Evolutionary conservation across 2,113 vertebrate genomes (phyloP), one percentile per base, ranked within the genome.

Genomic region (Oenanthe melanoleuca): DNA sequence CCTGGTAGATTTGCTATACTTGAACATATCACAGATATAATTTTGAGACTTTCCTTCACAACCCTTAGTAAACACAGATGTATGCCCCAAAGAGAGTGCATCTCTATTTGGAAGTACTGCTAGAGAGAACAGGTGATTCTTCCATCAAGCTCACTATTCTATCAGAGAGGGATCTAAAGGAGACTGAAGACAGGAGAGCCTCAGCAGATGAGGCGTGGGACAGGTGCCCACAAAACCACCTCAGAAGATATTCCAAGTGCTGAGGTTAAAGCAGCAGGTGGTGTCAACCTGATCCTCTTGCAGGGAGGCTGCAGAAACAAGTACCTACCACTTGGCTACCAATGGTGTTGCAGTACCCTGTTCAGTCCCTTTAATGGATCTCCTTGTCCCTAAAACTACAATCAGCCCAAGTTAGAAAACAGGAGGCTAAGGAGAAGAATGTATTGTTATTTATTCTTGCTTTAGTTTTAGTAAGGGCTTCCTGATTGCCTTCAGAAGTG

Each of bases 191-290:
- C 34, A 82, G 80, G 47, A 91, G 9, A 81, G 42, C 31, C 33
- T 66, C 63, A 82, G 56, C 80, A 96, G 92, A 72, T 91, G 74
- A 96, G 44, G 53, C 92, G 24, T 10, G 18, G 44, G 77, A 73
- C 92, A 94, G 82, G 77, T 95, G 94, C 70, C 1, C 10, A 85
- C 61, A 94, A 92, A 86, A 74, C 50, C 13, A 8, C 80, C 70
- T 86, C 67, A 72, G 84, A 94, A 95, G 86, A 92, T 79, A 91
- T 42, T 87, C 91, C 60, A 86, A 92, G 77, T 15, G n/a, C 61
- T 80, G 91, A 71, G 57, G 69, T 96, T 96, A 93, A 84, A 60
- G 78, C 22, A 91, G 96, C 93, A 95, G 83, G 85, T 96, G 87
- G 65, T 94, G 82, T 75, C 88, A 96, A 92, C 55, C 69, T 59